Base-by-base conservation (phyloP, 2,797 vertebrate genomes). In the Valencia hispanica region DNA sequence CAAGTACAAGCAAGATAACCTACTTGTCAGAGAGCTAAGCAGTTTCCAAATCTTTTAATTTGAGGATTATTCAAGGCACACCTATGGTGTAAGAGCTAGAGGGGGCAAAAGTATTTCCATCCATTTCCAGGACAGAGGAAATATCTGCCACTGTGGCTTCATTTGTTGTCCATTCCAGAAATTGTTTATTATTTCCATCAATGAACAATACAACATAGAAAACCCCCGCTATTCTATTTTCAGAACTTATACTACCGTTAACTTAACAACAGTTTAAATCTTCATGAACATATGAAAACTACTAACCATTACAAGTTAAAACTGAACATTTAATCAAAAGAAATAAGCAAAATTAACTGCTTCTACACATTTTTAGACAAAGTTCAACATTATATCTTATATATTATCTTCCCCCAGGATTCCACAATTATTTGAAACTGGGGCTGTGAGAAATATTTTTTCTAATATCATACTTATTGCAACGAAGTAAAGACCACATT, bases 221-320 rank as follows among this genome's bases (percentile, higher is more conserved):
- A 84, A 77, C 76, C 82, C 78, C 83, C 78, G 68, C 75, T 68
- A 66, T 72, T 59, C 78, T 80, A 61, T 81, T 84, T 41, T 50
- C 83, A 71, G 81, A 59, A 80, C 85, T 89, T 78, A 84, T 59
- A 18, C 6, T 32, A 5, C 27, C 32, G 30, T n/a, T n/a, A n/a
- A n/a, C n/a, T n/a, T n/a, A n/a, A n/a, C n/a, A n/a, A 88, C 93
- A 88, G 88, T 86, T 86, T 91, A 94, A 92, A 70, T 57, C 92
- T 88, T 91, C 91, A 94, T 92, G 92, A 87, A 94, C 93, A 94
- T 93, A 80, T 88, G 87, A 88, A 91, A 89, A 63, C 92, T 90
- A 92, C 90, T 91, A 94, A 85, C 32, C 39, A 70, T 80, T 93
- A 93, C 91, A 95, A 88, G 79, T 91, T 63, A 85, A 88, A 95